Conservation (phyloP, 2,888 invertebrate genomes). For the Plebejus melissa region DNA sequence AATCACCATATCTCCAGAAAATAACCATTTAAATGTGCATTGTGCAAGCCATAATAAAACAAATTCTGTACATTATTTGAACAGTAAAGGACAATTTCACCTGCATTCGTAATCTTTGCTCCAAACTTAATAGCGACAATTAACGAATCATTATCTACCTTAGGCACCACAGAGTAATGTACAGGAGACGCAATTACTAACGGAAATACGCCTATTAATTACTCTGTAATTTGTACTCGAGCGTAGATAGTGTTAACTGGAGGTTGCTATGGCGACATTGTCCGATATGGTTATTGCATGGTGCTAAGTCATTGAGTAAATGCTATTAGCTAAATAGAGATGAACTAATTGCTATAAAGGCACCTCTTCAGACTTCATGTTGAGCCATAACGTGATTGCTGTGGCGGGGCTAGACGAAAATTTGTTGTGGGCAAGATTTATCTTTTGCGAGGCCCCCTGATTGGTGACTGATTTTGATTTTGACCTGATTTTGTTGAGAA, state of each 20-base stretch:
- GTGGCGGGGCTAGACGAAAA: too few relatives aligned
- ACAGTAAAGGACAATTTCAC: not conserved
- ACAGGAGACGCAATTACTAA: conserved; percentile 52
- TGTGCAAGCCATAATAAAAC: too few relatives aligned
- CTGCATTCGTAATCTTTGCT: not conserved
- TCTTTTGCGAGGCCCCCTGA: too few relatives aligned
- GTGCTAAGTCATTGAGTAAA: not conserved
- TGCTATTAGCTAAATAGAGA: not conserved
- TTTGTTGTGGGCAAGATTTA: too few relatives aligned
- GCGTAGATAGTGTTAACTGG: conserved; percentile 13
- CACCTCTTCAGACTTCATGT: too few relatives aligned
- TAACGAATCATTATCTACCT: conserved; percentile 40
- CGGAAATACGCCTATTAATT: conserved; percentile 55
- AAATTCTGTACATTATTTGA: not conserved
- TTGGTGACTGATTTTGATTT: too few relatives aligned
- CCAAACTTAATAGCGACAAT: conserved; percentile 32
- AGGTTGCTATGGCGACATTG: conserved; percentile 37
- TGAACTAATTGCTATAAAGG: too few relatives aligned
- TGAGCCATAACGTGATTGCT: too few relatives aligned
- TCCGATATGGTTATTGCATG: conserved; percentile 30
- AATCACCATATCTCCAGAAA: too few relatives aligned
- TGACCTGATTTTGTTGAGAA: too few relatives aligned
- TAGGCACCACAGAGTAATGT: conserved; percentile 42
- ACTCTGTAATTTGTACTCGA: conserved; percentile 38
- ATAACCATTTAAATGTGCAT: too few relatives aligned